Base-by-base conservation (phyloP, 37 sponge, comb jelly and placozoan genomes). In the Tethya wilhelma region DNA sequence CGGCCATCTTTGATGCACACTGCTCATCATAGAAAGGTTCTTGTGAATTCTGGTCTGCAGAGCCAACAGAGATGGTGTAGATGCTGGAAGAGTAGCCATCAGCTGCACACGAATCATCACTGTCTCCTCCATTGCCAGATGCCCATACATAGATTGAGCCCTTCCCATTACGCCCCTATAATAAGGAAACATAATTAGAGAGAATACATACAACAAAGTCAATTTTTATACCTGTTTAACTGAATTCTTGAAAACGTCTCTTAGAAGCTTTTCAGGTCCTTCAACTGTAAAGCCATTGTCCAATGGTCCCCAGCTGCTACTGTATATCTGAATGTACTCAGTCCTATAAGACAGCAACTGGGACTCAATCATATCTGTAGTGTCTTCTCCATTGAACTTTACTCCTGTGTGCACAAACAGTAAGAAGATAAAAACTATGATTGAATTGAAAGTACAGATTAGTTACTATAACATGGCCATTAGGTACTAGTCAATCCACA, bases 101-200 rank as follows among this genome's bases (percentile, higher is more conserved):
- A 41, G 93, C 93, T 41, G 89, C 93, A 77, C 99, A 98, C 14
- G 86, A 88, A 74, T 98, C 99, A 33, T 71, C 57, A 26, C 80
- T 72, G 12, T 45, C 20, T 5, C 99, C 99, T 0, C 99, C 99
- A 78, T 98, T 98, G 0, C 99, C 99, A 62, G 92, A 78, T 1
- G 99, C 99, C 94, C 94, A 98, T 44, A 95, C 87, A 44, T 79
- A 98, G 37, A 98, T 93, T n/a, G 80, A 78, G 22, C 99, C 99
- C 3, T 78, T 76, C 1, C 96, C 96, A 77, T 67, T 45, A 22
- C 99, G 80, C 40, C 99, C 99, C 92, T 91, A 25, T 20, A 69
- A 60, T 28, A 41, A 22, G 5, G 4, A 69, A n/a, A 12, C 22
- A n/a, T 62, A 62, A 25, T 25, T 26, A 62, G 25, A 62, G 7